phyloP scores from a whole-genome alignment of 2,888 invertebrate species.

The Peribatodes rhomboidaria region DNA sequence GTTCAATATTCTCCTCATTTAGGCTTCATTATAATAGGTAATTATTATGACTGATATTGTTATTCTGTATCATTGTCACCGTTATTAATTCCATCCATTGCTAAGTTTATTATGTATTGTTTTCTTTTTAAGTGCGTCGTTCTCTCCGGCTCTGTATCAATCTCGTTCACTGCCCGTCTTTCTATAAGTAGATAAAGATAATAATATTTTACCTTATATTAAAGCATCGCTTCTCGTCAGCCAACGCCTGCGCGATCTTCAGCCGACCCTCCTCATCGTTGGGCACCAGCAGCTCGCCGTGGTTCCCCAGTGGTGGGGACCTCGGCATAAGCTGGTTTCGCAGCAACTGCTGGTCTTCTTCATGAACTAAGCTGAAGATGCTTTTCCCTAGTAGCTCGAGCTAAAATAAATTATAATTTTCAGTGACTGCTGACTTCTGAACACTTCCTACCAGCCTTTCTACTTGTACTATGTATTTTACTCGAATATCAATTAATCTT shows the following conservation, averaged over 20 bases:
- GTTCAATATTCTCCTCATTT: no score
- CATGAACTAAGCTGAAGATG: slow-evolving; percentile 91
- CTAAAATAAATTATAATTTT: slow-evolving; percentile 72
- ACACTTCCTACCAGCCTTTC: neutral
- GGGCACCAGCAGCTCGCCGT: slow-evolving; percentile 83
- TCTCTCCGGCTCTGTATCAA: no score
- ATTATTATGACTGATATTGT: no score
- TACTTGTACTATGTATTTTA: no score
- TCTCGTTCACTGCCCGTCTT: no score
- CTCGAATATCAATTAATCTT: no score
- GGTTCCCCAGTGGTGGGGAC: slow-evolving; percentile 74
- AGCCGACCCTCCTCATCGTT: slow-evolving; percentile 63
- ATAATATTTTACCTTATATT: slow-evolving; percentile 62
- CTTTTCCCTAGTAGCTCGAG: slow-evolving; percentile 95
- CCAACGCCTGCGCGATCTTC: slow-evolving; percentile 57
- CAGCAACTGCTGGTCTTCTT: slow-evolving; percentile 92
- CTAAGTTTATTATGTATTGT: no score
- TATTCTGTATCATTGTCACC: no score
- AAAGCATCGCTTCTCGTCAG: slow-evolving; percentile 65
- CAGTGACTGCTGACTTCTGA: neutral
- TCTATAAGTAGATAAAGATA: no score
- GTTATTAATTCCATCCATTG: no score
- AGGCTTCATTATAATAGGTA: no score
- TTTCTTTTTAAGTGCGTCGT: no score
- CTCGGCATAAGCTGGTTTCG: slow-evolving; percentile 88